Evolutionary conservation across 1,140 invertebrate species (phyloP).

Genomic region (Euura saliciscinereae): DNA sequence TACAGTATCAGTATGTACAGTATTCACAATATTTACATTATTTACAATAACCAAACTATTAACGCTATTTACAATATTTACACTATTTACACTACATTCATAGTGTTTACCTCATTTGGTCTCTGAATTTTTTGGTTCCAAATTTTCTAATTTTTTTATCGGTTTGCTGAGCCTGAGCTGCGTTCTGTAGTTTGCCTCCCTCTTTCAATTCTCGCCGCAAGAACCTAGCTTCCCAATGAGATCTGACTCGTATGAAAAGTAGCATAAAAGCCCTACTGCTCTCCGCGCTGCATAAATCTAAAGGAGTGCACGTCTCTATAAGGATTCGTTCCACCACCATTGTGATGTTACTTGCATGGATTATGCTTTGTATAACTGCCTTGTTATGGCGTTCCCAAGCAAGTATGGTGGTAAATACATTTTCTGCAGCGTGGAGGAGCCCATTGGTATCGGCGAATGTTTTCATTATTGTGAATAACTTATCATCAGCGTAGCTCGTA

Average conservation of each 20-base stretch:
- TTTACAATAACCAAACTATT: too few relatives aligned
- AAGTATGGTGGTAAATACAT: background rate
- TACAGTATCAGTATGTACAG: background rate
- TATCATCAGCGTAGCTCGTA: background rate
- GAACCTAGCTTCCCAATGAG: background rate
- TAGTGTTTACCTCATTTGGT: background rate
- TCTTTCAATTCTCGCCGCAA: background rate
- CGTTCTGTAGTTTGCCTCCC: background rate
- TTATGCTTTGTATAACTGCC: background rate
- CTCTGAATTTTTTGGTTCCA: background rate
- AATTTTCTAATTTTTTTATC: background rate
- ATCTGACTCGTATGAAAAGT: too few relatives aligned
- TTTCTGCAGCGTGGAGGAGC: background rate
- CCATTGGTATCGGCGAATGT: conserved; percentile 2
- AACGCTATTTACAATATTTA: too few relatives aligned
- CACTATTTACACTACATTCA: background rate
- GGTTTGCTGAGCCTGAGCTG: background rate
- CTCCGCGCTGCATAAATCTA: background rate
- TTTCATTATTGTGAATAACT: conserved; percentile 1
- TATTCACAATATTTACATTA: background rate
- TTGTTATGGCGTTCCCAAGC: background rate
- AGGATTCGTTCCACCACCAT: background rate
- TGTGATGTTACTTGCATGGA: background rate
- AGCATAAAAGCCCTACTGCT: too few relatives aligned
- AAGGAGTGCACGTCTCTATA: background rate